These are phyloP conservation scores for Prionailurus bengalensis DNA, from an alignment of 2,113 vertebrate genomes.

Conservation along the genomic window DNA sequence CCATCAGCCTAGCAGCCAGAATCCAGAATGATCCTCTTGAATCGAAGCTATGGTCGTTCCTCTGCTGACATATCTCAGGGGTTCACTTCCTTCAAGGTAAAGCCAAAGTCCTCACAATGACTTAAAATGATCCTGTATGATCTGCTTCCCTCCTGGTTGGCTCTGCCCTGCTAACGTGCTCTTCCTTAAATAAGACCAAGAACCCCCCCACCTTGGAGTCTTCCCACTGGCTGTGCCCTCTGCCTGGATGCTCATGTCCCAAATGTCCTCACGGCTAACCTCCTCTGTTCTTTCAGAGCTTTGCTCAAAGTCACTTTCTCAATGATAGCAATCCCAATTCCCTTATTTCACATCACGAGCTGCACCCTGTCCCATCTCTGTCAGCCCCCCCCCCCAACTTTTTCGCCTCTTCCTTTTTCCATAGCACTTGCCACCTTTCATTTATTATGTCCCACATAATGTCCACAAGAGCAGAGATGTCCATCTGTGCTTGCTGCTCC, in stretches of 20 bases:
- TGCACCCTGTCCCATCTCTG: too few relatives aligned
- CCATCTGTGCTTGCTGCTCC: not conserved
- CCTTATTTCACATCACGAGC: not conserved
- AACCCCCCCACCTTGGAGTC: not conserved
- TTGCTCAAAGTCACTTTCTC: not conserved
- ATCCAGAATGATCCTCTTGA: not conserved
- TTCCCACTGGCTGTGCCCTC: not conserved
- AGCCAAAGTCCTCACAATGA: not conserved
- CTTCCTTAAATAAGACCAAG: fast-evolving
- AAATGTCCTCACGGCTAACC: not conserved
- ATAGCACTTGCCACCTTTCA: not conserved
- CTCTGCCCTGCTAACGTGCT: not conserved
- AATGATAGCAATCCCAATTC: not conserved
- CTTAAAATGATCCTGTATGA: not conserved
- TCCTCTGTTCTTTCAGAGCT: not conserved
- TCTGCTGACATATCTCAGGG: not conserved
- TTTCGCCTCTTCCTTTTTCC: not conserved
- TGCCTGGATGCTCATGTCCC: not conserved
- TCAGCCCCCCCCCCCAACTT: not conserved
- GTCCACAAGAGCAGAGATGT: not conserved
- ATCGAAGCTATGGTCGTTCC: not conserved
- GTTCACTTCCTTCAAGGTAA: not conserved
- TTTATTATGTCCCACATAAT: not conserved
- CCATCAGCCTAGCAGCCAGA: not conserved
- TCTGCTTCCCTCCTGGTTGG: not conserved